Conservation (phyloP, 2,113 vertebrate genomes). For the Eudyptes chrysolophus region DNA sequence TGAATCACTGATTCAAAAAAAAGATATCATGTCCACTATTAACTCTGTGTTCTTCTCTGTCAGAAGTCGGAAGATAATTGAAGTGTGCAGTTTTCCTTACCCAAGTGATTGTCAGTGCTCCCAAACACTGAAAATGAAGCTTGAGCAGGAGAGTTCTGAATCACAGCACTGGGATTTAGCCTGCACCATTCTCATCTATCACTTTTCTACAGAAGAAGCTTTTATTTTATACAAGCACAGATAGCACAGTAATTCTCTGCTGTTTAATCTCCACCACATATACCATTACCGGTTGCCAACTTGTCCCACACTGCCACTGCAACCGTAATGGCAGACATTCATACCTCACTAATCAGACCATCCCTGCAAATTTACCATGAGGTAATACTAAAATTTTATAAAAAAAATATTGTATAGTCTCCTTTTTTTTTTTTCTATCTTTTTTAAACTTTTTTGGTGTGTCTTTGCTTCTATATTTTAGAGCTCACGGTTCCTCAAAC, state of each 20-base stretch:
- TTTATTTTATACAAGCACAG: neutral
- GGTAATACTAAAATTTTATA: neutral
- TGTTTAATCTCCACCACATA: neutral
- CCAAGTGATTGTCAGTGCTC: neutral
- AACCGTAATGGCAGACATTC: neutral
- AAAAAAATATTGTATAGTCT: neutral
- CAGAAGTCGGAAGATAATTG: neutral
- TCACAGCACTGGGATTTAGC: neutral
- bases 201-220: neutral
- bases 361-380: neutral
- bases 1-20: neutral
- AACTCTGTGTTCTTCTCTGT: neutral
- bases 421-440: fast-evolving
- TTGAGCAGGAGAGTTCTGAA: neutral
- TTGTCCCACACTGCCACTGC: neutral
- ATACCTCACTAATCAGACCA: neutral
- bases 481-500: neutral
- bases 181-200: neutral
- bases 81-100: neutral
- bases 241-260: neutral
- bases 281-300: neutral
- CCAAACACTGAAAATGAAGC: neutral
- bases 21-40: neutral
- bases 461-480: neutral
- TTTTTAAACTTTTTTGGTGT: neutral